Evolutionary conservation across 2,113 vertebrate species (phyloP).

Genomic region (Cygnus atratus): DNA sequence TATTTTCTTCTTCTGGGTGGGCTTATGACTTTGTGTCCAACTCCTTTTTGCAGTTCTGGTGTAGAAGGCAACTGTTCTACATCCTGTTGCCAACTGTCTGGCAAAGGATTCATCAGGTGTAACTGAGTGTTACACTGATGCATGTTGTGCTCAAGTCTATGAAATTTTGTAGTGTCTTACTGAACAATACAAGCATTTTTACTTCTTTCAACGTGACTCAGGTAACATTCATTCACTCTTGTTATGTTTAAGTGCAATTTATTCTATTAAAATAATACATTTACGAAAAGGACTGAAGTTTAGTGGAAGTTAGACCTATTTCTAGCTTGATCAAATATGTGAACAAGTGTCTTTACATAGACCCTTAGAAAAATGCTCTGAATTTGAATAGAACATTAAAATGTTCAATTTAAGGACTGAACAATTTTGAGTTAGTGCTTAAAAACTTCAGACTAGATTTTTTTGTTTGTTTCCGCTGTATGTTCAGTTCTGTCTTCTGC

Average conservation of each 20-base stretch:
- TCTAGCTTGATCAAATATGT: neutral
- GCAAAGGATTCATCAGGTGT: neutral
- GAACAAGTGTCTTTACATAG: neutral
- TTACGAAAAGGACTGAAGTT: neutral
- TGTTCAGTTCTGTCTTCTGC: neutral
- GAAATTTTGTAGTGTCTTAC: neutral
- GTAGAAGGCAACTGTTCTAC: no score
- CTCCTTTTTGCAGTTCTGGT: neutral
- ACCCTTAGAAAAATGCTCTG: neutral
- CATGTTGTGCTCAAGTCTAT: no score
- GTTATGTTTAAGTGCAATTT: neutral
- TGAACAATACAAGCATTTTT: neutral
- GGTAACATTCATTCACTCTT: neutral
- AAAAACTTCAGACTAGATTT: neutral
- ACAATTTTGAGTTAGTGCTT: neutral
- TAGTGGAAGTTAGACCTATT: neutral
- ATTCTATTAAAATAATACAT: neutral
- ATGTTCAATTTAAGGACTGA: neutral
- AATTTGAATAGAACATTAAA: neutral
- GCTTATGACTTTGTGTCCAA: neutral
- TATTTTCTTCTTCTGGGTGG: neutral
- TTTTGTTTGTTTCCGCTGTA: fast-evolving
- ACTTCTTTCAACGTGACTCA: neutral
- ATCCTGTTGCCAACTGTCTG: no score
- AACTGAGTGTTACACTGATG: neutral